Evolutionary conservation across 2,888 invertebrate genomes (phyloP).

Genomic region (Microctonus aethiopoides): DNA sequence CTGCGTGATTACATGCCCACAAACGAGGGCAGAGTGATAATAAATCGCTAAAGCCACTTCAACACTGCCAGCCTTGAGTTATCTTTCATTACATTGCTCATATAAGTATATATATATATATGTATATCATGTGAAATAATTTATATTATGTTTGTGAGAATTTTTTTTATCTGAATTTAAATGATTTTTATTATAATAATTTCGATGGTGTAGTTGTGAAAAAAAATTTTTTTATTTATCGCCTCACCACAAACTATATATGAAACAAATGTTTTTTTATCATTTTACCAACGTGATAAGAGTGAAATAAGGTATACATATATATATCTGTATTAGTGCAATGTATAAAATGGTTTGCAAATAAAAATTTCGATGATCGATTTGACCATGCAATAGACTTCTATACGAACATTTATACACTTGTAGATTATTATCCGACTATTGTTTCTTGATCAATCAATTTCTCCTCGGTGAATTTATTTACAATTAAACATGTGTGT

Average conservation of each 20-base stretch:
- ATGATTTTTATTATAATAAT: not conserved
- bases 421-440: not conserved
- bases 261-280: not conserved
- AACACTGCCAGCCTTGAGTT: not conserved
- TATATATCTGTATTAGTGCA: not conserved
- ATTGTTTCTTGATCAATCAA: not conserved
- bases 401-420: not conserved
- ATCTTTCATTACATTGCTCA: slow-evolving; percentile 1
- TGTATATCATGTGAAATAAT: not conserved
- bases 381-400: not conserved
- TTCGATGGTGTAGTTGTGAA: not conserved
- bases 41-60: not conserved
- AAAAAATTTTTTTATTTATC: not conserved
- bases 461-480: slow-evolving; percentile 1
- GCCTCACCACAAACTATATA: not conserved
- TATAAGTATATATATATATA: not conserved
- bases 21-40: slow-evolving; percentile 1
- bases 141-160: too few species aligned
- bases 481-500: not conserved
- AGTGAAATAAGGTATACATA: not conserved
- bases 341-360: not conserved
- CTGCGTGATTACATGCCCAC: not conserved
- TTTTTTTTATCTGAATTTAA: too few species aligned
- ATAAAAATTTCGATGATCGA: not conserved
- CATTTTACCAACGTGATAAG: not conserved